Evolutionary conservation across 2,888 invertebrate genomes (phyloP).

Genomic region (Pyrgus malvae): DNA sequence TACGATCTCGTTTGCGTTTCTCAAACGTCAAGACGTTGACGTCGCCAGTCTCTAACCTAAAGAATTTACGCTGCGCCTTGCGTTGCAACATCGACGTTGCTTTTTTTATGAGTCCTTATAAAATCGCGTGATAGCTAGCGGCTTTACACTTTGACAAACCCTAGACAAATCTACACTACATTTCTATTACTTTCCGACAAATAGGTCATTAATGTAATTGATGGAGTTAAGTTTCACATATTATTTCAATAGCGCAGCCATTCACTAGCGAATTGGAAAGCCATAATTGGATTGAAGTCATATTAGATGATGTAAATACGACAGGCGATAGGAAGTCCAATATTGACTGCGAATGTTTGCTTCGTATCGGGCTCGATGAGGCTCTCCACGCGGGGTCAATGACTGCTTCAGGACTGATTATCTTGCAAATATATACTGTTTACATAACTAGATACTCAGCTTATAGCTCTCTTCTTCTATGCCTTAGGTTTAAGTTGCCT

Average conservation of each 20-base stretch:
- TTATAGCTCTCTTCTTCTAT: no score
- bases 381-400: conserved; percentile 6
- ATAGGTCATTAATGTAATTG: neutral
- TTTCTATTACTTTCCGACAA: neutral
- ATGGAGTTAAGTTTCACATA: no score
- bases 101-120: no score
- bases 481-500: neutral
- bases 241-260: neutral
- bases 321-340: conserved; percentile 6
- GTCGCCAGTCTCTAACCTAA: no score
- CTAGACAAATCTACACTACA: no score
- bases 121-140: no score
- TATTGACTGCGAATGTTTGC: conserved; percentile 23
- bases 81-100: no score
- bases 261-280: neutral
- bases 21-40: no score
- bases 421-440: neutral
- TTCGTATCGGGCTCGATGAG: conserved; percentile 7
- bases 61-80: no score
- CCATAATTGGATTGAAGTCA: conserved; percentile 14
- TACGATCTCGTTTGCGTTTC: no score
- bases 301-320: conserved; percentile 15
- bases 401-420: neutral
- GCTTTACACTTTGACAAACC: no score
- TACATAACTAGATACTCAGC: neutral